Conservation (phyloP, 1,140 invertebrate species). For the Drosophila micromelanica region DNA sequence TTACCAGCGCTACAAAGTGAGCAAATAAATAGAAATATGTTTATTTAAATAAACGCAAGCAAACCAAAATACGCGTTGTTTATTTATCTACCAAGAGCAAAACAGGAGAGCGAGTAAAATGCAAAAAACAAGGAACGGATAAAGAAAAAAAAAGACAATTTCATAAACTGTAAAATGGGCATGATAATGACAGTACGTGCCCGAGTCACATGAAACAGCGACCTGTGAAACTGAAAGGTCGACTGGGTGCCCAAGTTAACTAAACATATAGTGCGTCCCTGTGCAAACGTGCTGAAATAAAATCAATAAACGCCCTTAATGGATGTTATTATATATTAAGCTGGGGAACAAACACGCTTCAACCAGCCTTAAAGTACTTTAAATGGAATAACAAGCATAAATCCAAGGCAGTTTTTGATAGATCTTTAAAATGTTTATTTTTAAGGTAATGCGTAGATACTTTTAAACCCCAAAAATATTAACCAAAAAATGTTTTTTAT, state of each 20-base stretch:
- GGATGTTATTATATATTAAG: constrained; percentile 82
- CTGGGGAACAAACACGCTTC: constrained; percentile 68
- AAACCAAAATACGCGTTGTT: constrained; percentile 30
- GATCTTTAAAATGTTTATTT: not conserved
- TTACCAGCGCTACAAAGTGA: constrained; percentile 59
- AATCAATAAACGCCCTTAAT: constrained; percentile 80
- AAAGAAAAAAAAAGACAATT: constrained; percentile 61
- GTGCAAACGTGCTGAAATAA: constrained; percentile 69
- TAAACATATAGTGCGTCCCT: constrained; percentile 43
- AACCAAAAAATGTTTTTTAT: too few relatives aligned
- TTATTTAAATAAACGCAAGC: constrained; percentile 10
- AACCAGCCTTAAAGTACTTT: constrained; percentile 6
- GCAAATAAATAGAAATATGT: constrained; percentile 56
- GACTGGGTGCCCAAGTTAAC: constrained; percentile 37
- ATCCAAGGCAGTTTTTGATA: too few relatives aligned
- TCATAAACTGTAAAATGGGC: constrained; percentile 77
- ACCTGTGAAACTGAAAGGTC: constrained; percentile 22
- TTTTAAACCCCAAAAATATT: too few relatives aligned
- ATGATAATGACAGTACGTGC: constrained; percentile 76
- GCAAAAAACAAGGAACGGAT: constrained; percentile 17
- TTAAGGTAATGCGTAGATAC: too few relatives aligned
- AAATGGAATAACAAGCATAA: not conserved
- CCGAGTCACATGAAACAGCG: constrained; percentile 45
- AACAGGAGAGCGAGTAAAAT: constrained; percentile 5
- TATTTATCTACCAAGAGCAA: not conserved